Conservation (phyloP, 2,888 invertebrate species). For the Hanleya hanleyi region DNA sequence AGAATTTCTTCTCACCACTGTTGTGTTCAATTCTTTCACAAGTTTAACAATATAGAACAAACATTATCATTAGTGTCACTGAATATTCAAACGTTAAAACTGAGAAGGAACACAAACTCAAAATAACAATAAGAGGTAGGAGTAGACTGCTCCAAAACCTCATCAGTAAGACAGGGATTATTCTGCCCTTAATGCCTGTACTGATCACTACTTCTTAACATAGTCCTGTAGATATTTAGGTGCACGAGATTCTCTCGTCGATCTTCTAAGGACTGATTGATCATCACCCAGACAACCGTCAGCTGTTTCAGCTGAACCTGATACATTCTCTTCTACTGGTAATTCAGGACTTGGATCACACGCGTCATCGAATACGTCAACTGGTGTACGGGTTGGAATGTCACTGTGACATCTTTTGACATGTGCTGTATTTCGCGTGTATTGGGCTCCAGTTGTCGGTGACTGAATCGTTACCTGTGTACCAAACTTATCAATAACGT, state of each 20-base stretch:
- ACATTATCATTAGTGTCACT: too few relatives aligned
- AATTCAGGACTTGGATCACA: not conserved
- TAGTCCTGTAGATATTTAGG: slow-evolving; percentile 1
- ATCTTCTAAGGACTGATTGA: not conserved
- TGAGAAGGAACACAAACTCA: too few relatives aligned
- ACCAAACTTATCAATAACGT: slow-evolving; percentile 6
- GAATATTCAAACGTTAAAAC: too few relatives aligned
- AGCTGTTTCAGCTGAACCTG: not conserved
- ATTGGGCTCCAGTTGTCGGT: not conserved
- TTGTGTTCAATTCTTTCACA: too few relatives aligned
- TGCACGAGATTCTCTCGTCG: not conserved
- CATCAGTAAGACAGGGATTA: not conserved
- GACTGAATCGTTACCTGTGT: slow-evolving; percentile 6
- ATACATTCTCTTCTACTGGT: not conserved
- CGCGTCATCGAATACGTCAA: not conserved
- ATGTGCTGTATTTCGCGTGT: slow-evolving; percentile 1
- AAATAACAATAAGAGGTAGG: too few relatives aligned
- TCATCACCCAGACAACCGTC: too few relatives aligned
- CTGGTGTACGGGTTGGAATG: not conserved
- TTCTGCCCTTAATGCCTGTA: not conserved
- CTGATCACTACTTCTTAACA: not conserved
- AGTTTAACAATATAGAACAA: too few relatives aligned
- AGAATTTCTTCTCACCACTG: too few relatives aligned
- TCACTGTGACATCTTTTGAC: not conserved
- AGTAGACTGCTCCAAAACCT: slow-evolving; percentile 7